A percentile compares a stretch with the other conserved stretches of the same genome.
These are phyloP conservation scores for Chondrosia reniformis DNA, from an alignment of 37 sponge, comb jelly and placozoan species.

Conservation along the genomic window DNA sequence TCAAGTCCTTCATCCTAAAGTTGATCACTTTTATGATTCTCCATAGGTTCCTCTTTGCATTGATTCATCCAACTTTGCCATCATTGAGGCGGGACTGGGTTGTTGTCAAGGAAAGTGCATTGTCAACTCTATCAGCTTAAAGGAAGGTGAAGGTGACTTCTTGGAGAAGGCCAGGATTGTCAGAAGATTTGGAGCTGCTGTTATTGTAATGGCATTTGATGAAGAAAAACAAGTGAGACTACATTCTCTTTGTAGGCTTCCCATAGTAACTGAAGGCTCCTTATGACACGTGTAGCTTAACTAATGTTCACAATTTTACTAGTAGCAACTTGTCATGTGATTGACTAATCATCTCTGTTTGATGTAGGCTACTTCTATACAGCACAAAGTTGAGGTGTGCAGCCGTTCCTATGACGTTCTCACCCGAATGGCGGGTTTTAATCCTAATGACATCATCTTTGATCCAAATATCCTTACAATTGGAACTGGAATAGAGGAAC, in stretches of 20 bases:
- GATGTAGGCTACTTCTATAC: conserved; percentile 78
- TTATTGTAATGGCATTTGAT: conserved; percentile 99
- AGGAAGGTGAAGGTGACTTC: conserved; percentile 97
- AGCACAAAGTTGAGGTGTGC: conserved; percentile 86
- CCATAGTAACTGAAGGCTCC: neutral
- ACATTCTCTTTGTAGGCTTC: neutral
- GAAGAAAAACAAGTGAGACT: conserved; percentile 79
- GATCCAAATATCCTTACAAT: conserved; percentile 99
- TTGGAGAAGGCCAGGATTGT: conserved; percentile 74
- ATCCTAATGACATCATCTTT: conserved; percentile 99
- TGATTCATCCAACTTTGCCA: conserved; percentile 96
- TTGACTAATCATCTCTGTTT: too few relatives aligned
- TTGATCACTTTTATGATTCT: too few relatives aligned
- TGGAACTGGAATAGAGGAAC: conserved; percentile 97
- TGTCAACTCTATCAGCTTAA: conserved; percentile 96
- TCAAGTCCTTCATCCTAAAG: neutral
- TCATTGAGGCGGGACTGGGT: conserved; percentile 91
- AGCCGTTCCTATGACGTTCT: conserved; percentile 85
- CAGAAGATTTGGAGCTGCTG: conserved; percentile 91
- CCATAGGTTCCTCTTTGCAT: conserved; percentile 96
- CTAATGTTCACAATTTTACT: too few relatives aligned
- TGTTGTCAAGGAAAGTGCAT: conserved; percentile 98
- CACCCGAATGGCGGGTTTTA: conserved; percentile 72
- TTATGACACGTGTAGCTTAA: neutral
- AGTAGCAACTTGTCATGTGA: too few relatives aligned